A percentile compares a stretch with the other conserved stretches of the same genome.
These are phyloP conservation scores for Macropis europaea DNA, from an alignment of 2,888 invertebrate genomes.

Conservation along the genomic window DNA sequence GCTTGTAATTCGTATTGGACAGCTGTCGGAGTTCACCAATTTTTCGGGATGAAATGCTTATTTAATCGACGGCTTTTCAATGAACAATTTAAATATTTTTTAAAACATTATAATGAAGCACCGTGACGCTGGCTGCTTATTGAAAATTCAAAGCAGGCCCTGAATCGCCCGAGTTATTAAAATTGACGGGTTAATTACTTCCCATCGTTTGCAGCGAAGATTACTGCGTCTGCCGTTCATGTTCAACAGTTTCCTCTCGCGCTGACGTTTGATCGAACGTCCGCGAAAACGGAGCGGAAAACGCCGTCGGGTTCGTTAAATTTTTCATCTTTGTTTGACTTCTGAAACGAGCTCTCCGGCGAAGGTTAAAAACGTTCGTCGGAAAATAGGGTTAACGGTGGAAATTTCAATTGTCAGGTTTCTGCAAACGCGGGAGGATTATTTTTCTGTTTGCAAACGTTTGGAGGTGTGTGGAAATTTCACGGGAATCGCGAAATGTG, in stretches of 20 bases:
- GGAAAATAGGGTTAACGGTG: neutral
- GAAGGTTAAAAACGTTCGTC: neutral
- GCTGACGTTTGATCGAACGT: neutral
- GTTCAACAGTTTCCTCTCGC: neutral
- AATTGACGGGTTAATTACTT: too few species aligned
- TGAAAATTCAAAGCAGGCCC: too few species aligned
- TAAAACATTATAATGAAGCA: too few species aligned
- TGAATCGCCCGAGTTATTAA: too few species aligned
- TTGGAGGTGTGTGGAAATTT: neutral
- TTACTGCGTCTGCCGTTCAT: neutral
- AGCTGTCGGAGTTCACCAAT: neutral
- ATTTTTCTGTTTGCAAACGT: neutral
- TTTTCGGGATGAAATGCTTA: too few species aligned
- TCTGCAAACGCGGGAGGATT: neutral
- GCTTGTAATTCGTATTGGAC: neutral
- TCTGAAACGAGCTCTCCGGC: neutral
- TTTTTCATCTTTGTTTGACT: conserved; percentile 12
- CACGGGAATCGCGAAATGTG: neutral
- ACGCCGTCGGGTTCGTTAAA: conserved; percentile 3
- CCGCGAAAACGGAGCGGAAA: neutral
- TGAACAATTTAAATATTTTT: too few species aligned
- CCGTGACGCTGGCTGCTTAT: too few species aligned
- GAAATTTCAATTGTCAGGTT: neutral
- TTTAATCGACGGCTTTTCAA: too few species aligned
- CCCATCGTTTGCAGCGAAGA: neutral